phyloP scores from a whole-genome alignment of 2,888 invertebrate species.

The Acrobasis repandana region DNA sequence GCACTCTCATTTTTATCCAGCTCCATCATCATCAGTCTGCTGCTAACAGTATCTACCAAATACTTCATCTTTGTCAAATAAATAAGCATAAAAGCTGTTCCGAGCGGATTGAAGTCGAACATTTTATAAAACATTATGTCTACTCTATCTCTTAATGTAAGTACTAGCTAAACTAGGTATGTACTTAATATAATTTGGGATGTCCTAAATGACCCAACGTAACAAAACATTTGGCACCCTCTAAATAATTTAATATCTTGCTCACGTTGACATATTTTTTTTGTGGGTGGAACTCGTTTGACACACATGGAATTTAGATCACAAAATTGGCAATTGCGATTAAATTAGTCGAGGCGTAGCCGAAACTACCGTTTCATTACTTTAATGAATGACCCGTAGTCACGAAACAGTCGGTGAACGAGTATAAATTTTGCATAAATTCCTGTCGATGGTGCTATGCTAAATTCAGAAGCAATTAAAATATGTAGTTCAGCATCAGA shows the following conservation, averaged over 20 bases:
- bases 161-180: too few relatives aligned
- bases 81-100: too few relatives aligned
- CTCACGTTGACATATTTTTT: background rate
- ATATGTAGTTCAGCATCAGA: background rate
- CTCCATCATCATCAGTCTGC: too few relatives aligned
- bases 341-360: constrained; percentile 46
- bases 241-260: background rate
- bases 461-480: background rate
- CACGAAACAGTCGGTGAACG: constrained; percentile 45
- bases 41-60: too few relatives aligned
- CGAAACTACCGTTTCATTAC: constrained; percentile 57
- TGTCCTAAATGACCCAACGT: background rate
- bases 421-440: constrained; percentile 20
- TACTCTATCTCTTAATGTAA: too few relatives aligned
- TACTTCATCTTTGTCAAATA: too few relatives aligned
- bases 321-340: constrained; percentile 27
- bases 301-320: constrained; percentile 23
- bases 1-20: too few relatives aligned
- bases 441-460: background rate
- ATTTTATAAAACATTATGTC: too few relatives aligned
- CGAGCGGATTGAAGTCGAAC: too few relatives aligned
- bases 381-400: constrained; percentile 54
- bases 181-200: too few relatives aligned
- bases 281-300: constrained; percentile 18
- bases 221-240: background rate